A percentile compares a stretch with the other conserved stretches of the same genome.
Evolutionary conservation across 2,888 invertebrate genomes (phyloP).

Genomic region (Thecophora atra): DNA sequence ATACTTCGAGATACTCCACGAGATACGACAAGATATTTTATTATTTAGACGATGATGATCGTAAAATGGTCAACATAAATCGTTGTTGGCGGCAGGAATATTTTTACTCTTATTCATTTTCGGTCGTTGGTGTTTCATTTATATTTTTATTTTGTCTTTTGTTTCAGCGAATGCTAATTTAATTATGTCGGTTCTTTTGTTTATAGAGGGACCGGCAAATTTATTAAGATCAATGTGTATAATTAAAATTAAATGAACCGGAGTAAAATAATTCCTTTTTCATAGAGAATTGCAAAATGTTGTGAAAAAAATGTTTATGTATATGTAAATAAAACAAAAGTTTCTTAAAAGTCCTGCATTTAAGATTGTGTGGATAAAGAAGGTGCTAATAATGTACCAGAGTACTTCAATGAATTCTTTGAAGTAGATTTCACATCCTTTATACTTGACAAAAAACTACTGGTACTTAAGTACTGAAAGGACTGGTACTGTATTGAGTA

Average conservation of each 20-base stretch:
- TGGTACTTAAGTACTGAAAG: too few relatives aligned
- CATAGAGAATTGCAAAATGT: neutral
- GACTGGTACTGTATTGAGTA: too few relatives aligned
- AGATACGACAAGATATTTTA: neutral
- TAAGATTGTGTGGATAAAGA: too few relatives aligned
- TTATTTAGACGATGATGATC: neutral
- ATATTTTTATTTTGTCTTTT: neutral
- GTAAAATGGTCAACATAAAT: constrained; percentile 10
- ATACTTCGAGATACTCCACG: neutral
- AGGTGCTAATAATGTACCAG: too few relatives aligned
- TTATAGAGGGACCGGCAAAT: neutral
- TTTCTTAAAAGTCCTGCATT: too few relatives aligned
- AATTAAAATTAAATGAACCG: neutral
- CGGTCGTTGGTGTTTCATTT: neutral
- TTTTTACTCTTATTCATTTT: neutral
- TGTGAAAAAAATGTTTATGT: too few relatives aligned
- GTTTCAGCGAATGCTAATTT: constrained; percentile 6
- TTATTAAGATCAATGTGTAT: neutral
- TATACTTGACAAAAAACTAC: too few relatives aligned
- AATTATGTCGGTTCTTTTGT: constrained; percentile 17
- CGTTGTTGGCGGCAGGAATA: constrained; percentile 6
- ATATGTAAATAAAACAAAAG: too few relatives aligned
- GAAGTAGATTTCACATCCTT: too few relatives aligned
- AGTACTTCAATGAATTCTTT: too few relatives aligned
- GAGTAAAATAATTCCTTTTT: too few relatives aligned